Percentiles rank a stretch among this genome's conserved stretches.
Conservation (phyloP, 2,797 vertebrate genomes). For the Periophthalmus magnuspinnatus region DNA sequence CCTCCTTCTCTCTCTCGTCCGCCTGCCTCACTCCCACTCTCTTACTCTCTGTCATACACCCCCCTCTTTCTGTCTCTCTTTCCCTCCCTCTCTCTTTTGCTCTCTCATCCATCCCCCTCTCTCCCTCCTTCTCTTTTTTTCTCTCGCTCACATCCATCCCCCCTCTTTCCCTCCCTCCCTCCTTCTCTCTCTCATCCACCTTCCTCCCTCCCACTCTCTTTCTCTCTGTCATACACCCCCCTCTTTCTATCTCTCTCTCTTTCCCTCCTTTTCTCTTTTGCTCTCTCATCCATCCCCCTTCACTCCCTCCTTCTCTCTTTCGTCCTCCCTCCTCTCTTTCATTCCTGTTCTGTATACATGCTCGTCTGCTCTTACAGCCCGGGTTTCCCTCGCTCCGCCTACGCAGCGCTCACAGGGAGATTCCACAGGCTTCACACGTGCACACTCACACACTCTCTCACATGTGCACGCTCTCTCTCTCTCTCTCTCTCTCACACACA, state of each 20-base stretch:
- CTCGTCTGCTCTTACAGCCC: slow-evolving; percentile 46
- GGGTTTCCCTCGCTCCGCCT: slow-evolving; percentile 63
- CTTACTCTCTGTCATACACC: slow-evolving; percentile 28
- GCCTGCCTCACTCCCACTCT: no score
- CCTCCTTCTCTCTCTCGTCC: background rate
- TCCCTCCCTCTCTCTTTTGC: background rate
- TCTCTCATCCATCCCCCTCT: background rate
- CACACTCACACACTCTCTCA: background rate
- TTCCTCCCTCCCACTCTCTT: no score
- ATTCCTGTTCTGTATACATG: slow-evolving; percentile 34
- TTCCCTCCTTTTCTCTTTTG: background rate
- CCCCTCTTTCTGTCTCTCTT: background rate
- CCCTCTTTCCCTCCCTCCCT: background rate
- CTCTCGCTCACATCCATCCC: slow-evolving; percentile 5
- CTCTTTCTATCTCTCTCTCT: no score
- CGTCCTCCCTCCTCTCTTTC: background rate
- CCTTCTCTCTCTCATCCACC: background rate
- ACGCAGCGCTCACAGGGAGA: slow-evolving; percentile 54
- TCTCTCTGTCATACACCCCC: no score
- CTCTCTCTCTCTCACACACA: slow-evolving; percentile 27
- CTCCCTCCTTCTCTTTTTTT: background rate
- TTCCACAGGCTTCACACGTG: slow-evolving; percentile 34
- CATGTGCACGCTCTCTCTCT: slow-evolving; percentile 28
- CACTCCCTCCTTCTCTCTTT: background rate
- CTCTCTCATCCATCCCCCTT: background rate